Evolutionary conservation across 2,888 invertebrate species (phyloP).

Genomic region (Lepidochrysops patricia): DNA sequence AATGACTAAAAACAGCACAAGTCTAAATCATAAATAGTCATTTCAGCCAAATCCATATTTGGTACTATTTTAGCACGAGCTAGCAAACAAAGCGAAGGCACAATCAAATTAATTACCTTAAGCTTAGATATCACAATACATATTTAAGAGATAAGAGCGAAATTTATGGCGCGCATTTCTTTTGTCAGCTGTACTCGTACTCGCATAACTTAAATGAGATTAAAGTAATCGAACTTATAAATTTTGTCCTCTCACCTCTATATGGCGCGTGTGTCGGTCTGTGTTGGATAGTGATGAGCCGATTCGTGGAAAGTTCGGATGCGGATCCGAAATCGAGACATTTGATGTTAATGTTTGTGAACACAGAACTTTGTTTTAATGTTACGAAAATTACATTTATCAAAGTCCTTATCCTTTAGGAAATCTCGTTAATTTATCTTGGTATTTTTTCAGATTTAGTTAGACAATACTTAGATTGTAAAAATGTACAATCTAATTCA

Average conservation of each 20-base stretch:
- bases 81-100: conserved; percentile 17
- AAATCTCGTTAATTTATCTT: too few relatives aligned
- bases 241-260: conserved; percentile 75
- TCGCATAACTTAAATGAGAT: conserved; percentile 75
- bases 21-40: background rate
- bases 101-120: conserved; percentile 71
- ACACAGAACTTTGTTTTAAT: too few relatives aligned
- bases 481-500: too few relatives aligned
- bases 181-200: conserved; percentile 75
- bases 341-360: too few relatives aligned
- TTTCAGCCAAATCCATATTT: background rate
- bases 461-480: too few relatives aligned
- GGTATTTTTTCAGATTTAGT: too few relatives aligned
- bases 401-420: too few relatives aligned
- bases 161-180: conserved; percentile 74
- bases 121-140: conserved; percentile 62
- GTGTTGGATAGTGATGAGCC: background rate
- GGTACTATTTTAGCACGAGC: background rate
- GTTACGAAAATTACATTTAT: too few relatives aligned
- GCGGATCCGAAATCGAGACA: background rate
- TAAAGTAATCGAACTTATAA: conserved; percentile 76
- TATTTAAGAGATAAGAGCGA: conserved; percentile 62
- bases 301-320: background rate
- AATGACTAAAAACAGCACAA: background rate
- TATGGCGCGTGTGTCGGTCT: conserved; percentile 37